A percentile compares a stretch with the other conserved stretches of the same genome.
These are phyloP conservation scores for Nilaparvata lugens DNA, from an alignment of 1,140 invertebrate genomes.

Conservation along the genomic window DNA sequence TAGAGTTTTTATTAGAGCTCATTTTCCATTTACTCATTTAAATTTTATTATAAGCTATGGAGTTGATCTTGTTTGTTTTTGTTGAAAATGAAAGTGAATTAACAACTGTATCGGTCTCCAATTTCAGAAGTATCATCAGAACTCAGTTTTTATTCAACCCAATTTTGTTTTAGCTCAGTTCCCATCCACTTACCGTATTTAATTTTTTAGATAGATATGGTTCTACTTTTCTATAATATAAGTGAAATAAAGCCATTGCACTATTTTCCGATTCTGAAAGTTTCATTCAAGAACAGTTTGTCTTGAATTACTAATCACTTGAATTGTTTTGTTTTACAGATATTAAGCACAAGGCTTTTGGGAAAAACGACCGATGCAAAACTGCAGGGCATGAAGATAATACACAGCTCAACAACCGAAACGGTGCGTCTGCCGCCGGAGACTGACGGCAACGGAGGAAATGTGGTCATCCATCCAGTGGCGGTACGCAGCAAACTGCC, in stretches of 20 bases:
- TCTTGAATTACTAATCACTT: neutral
- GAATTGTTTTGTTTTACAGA: conserved; percentile 38
- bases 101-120: too few species aligned
- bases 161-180: too few species aligned
- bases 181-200: too few species aligned
- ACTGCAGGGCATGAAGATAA: conserved; percentile 72
- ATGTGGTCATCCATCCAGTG: conserved; percentile 55
- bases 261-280: neutral
- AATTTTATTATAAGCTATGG: too few species aligned
- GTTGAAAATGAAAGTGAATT: too few species aligned
- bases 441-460: conserved; percentile 45
- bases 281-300: too few species aligned
- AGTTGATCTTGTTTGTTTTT: too few species aligned
- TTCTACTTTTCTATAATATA: neutral
- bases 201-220: too few species aligned
- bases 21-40: too few species aligned
- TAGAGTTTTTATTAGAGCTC: too few species aligned
- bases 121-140: too few species aligned
- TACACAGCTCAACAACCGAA: conserved; percentile 75
- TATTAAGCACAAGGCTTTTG: conserved; percentile 65
- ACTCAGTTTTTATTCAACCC: too few species aligned
- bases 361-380: conserved; percentile 67
- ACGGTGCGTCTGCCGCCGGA: conserved; percentile 68
- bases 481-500: conserved; percentile 63
- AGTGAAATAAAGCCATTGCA: neutral